These are phyloP conservation scores for Mola mola DNA, from an alignment of 2,113 vertebrate genomes.

Conservation along the genomic window DNA sequence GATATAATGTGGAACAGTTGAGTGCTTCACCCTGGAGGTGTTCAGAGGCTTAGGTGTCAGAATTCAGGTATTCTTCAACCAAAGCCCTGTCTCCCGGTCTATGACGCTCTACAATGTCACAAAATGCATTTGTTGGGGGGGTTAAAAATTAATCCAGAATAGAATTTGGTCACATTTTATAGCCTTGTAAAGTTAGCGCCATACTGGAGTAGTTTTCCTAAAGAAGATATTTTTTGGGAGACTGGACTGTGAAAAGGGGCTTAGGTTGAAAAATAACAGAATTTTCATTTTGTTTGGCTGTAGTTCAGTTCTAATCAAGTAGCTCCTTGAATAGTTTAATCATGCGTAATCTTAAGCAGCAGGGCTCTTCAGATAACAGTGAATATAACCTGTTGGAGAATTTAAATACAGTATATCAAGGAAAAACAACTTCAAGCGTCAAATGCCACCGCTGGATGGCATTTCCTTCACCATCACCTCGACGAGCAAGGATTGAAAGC, in stretches of 20 bases:
- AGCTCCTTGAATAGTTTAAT: not conserved
- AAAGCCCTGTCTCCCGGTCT: too few species aligned
- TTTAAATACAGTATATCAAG: constrained; percentile 4
- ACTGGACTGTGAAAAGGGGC: too few species aligned
- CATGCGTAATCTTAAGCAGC: not conserved
- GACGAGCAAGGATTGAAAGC: constrained; percentile 32
- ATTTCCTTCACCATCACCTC: not conserved
- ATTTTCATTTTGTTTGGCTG: not conserved
- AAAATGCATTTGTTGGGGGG: too few species aligned
- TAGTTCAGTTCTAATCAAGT: not conserved
- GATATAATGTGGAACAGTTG: not conserved
- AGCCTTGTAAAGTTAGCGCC: too few species aligned
- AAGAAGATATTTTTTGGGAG: too few species aligned
- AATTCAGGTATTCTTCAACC: too few species aligned
- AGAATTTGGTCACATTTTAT: too few species aligned
- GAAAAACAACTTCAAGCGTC: not conserved
- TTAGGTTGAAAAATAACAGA: too few species aligned
- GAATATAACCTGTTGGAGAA: not conserved
- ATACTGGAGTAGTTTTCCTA: too few species aligned
- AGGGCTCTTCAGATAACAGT: not conserved
- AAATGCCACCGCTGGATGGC: not conserved
- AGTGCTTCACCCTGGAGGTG: not conserved
- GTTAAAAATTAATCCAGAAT: too few species aligned
- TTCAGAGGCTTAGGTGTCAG: too few species aligned
- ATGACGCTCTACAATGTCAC: too few species aligned